Evolutionary conservation across 2,888 invertebrate species (phyloP), one percentile per base, ranked within the genome.

Genomic region (Drosophila kanekoi): DNA sequence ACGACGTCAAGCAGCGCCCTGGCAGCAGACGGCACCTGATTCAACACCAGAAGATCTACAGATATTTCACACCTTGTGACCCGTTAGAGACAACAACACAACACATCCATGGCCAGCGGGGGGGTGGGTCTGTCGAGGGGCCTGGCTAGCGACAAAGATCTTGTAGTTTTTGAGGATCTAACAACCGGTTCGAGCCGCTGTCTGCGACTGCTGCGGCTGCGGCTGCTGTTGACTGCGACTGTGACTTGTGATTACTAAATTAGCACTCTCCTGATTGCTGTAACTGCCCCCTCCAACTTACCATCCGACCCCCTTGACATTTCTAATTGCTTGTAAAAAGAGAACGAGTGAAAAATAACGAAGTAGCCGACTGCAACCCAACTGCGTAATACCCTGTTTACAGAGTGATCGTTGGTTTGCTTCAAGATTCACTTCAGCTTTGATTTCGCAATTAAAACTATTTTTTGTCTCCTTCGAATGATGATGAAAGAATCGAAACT

Each of bases 221-320:
- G 44, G 5, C 63, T 54, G 43, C 43, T 61, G 43, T 49, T 18
- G 33, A 35, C 54, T 9, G 41, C 41, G 44, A 20, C 49, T 54
- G 43, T 43, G 68, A 78, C 79, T 83, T 81, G 85, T 84, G 84
- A 81, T 86, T 86, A 69, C 81, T 79, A 86, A 81, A 81, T 81
- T 86, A 83, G 84, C 79, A 81, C 77, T 81, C 81, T 77, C 75
- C 86, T 85, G 82, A 76, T 73, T 79, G 74, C 67, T 72, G 74
- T 51, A 47, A 45, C 45, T 40, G 38, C 8, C 28, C 37, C 5
- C 18, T 9, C 33, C 37, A n/a, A 13, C 28, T 6, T 2, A 38
- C n/a, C 13, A 38, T 2, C 51, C 28, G 14, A 16, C 40, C 32
- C 47, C 54, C 38, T 32, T 68, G 67, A 51, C 56, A 68, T 65